Evolutionary conservation across 2,888 invertebrate genomes (phyloP).

Genomic region (Epistrophella euchroma): DNA sequence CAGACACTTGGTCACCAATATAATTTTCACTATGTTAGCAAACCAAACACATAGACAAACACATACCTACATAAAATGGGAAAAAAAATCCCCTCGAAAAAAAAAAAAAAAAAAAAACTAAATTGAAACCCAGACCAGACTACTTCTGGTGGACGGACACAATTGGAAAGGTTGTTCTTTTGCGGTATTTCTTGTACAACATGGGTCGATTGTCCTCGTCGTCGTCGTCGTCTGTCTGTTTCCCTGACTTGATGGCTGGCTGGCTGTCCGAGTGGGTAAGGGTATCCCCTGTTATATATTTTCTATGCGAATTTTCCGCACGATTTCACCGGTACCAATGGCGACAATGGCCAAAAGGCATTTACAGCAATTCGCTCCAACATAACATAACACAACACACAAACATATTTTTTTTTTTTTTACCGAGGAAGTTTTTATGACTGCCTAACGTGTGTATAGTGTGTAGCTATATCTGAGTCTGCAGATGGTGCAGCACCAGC

Average conservation of each 20-base stretch:
- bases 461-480: slow-evolving; percentile 25
- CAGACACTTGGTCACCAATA: slow-evolving; percentile 59
- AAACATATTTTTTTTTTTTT: background rate
- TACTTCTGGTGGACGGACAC: slow-evolving; percentile 47
- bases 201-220: slow-evolving; percentile 25
- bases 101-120: slow-evolving; percentile 11
- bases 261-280: slow-evolving; percentile 5
- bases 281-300: slow-evolving; percentile 46
- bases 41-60: background rate
- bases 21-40: slow-evolving; percentile 30
- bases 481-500: slow-evolving; percentile 56
- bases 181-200: slow-evolving; percentile 67
- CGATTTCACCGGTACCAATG: slow-evolving; percentile 74
- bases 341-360: slow-evolving; percentile 74
- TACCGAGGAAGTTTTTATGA: slow-evolving; percentile 34
- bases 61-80: background rate
- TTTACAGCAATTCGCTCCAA: slow-evolving; percentile 60
- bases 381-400: slow-evolving; percentile 12
- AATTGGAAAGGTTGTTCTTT: slow-evolving; percentile 65
- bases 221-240: slow-evolving; percentile 21
- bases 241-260: slow-evolving; percentile 1
- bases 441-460: slow-evolving; percentile 52
- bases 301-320: slow-evolving; percentile 71
- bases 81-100: slow-evolving; percentile 26
- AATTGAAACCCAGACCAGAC: slow-evolving; percentile 38